Conservation (phyloP, 2,888 invertebrate genomes). For the Drepanosiphum platanoidis region DNA sequence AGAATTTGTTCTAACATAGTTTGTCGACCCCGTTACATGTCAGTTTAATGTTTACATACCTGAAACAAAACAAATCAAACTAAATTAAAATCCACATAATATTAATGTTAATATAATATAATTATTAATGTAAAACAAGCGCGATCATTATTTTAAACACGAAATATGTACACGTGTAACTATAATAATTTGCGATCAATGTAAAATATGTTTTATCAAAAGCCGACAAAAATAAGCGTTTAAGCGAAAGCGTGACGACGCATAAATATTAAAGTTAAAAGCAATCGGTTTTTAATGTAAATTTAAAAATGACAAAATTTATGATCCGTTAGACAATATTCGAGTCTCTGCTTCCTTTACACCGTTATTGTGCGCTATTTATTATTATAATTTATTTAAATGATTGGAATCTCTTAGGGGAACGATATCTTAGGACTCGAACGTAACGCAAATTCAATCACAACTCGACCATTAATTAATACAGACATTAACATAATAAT, state of each 20-base stretch:
- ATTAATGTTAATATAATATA: background rate
- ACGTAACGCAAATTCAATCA: background rate
- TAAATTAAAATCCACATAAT: background rate
- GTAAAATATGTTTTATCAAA: background rate
- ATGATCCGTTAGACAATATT: conserved; percentile 27
- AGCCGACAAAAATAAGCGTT: background rate
- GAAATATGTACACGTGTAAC: background rate
- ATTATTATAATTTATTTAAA: conserved; percentile 34
- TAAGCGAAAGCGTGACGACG: background rate
- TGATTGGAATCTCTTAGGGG: background rate
- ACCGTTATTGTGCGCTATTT: background rate
- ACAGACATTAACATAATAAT: background rate
- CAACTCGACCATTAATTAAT: background rate
- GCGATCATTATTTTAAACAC: background rate
- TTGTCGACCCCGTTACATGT: background rate
- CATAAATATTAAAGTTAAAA: background rate
- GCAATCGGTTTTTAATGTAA: conserved; percentile 25
- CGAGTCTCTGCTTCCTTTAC: background rate
- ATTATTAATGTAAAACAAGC: background rate
- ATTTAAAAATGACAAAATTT: conserved; percentile 13
- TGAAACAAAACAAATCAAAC: conserved; percentile 27
- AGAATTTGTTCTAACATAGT: background rate
- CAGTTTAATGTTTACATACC: conserved; percentile 14
- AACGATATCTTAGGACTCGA: background rate
- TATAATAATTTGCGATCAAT: background rate